Base-by-base conservation (phyloP, 1,140 invertebrate genomes). In the Antheraea pernyi region DNA sequence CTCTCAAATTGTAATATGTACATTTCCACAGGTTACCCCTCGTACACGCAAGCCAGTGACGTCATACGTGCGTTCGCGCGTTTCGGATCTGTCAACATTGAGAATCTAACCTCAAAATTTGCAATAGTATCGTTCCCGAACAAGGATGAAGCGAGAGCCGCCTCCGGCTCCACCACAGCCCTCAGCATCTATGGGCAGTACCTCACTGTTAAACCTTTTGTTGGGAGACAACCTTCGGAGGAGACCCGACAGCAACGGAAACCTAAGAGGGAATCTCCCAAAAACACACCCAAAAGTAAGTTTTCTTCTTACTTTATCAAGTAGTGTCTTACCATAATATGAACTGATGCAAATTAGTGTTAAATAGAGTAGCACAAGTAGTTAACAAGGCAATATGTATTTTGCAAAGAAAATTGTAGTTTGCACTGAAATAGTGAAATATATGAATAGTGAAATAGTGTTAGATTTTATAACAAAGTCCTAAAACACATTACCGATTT, bases 31-130 rank as follows among this genome's bases (percentile, higher is more conserved):
- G 88, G 85, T 9, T 88, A 73, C 65, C 83, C 86, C 0, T 9
- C 9, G 3, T 88, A 84, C 75, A 78, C 81, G 0, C 78, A 81
- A 59, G 66, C 80, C 0, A 70, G 79, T 16, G 88, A 90, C n/a
- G 48, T 90, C 7, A 59, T 71, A 18, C 77, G 77, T 8, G 46
- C 78, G 0, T 88, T 88, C 61, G 37, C 65, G 8, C 58, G 73
- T 8, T 84, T 83, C 66, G 88, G 86, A 0, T 39, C 65, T 0
- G 73, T 79, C 10, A 76, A 70, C 2, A 67, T 84, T 0, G 79
- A 83, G 8, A 78, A 74, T 39, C 19, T 82, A 11, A 75, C 61
- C n/a, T 66, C 70, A 9, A 74, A 69, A 13, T 70, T 67, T 19
- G 78, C 85, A 0, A 68, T 77, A 0, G 42, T 90, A 0, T 59